Conservation (phyloP, 2,113 vertebrate genomes). For the Calcarius ornatus region DNA sequence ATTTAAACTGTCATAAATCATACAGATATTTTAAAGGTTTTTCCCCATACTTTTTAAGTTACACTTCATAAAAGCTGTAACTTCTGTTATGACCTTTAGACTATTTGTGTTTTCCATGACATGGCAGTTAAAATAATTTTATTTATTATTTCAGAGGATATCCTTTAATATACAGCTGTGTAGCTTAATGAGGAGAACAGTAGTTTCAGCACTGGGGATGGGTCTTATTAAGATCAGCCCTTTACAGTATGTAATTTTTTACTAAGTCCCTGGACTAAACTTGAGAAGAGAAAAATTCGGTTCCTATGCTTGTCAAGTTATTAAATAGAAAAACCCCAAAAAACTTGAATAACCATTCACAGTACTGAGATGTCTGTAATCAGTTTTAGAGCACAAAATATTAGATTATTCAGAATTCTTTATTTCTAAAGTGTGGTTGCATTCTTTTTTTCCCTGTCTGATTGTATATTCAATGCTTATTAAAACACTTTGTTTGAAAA, state of each 20-base stretch:
- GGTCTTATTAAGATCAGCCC: background rate
- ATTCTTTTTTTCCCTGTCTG: background rate
- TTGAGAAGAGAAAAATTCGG: background rate
- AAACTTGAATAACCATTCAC: background rate
- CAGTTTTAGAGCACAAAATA: background rate
- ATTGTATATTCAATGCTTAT: background rate
- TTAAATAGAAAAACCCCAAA: fast-evolving
- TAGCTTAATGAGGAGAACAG: background rate
- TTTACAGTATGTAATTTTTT: background rate
- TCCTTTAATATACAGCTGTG: background rate
- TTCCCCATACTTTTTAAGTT: background rate
- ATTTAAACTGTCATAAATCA: background rate
- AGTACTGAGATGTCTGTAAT: background rate
- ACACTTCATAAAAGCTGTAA: background rate
- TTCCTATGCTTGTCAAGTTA: background rate
- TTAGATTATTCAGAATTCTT: background rate
- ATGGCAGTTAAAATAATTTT: background rate
- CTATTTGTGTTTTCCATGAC: background rate
- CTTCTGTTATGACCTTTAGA: background rate
- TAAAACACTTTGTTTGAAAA: background rate
- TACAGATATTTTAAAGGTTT: background rate
- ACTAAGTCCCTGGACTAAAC: background rate
- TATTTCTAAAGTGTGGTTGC: background rate
- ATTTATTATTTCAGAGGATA: background rate
- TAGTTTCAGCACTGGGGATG: background rate